phyloP scores from a whole-genome alignment of 2,113 vertebrate genomes.

The Pachypanchax playfairii region DNA sequence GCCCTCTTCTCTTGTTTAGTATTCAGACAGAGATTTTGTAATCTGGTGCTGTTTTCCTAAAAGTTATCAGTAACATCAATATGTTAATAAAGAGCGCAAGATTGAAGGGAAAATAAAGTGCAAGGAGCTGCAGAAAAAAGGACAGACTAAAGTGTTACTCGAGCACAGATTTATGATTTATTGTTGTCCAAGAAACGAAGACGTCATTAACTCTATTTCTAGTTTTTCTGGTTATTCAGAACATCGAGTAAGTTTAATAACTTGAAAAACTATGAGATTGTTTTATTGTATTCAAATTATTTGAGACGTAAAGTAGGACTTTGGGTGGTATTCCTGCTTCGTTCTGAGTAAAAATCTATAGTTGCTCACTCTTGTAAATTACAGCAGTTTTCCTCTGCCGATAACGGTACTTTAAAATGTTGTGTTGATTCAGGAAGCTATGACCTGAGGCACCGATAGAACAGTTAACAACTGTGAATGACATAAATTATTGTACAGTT shows the following conservation, averaged over 20 bases:
- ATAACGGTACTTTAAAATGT: constrained; percentile 55
- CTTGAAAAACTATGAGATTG: not conserved
- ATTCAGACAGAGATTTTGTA: constrained; percentile 69
- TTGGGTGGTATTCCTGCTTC: constrained; percentile 47
- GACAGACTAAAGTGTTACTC: not conserved
- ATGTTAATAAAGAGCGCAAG: constrained; percentile 69
- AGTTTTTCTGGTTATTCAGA: too few relatives aligned
- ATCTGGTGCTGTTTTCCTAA: constrained; percentile 69
- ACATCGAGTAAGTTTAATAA: too few relatives aligned
- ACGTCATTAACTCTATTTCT: too few relatives aligned
- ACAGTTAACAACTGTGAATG: constrained; percentile 40
- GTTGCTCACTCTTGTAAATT: constrained; percentile 65
- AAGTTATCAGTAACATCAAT: constrained; percentile 75
- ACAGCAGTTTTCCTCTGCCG: constrained; percentile 69
- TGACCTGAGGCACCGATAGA: constrained; percentile 46
- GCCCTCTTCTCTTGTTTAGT: constrained; percentile 64
- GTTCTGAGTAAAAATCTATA: constrained; percentile 64
- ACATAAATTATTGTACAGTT: constrained; percentile 58
- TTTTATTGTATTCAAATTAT: constrained; percentile 59
- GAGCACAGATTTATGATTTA: constrained; percentile 22
- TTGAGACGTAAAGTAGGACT: constrained; percentile 53
- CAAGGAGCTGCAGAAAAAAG: constrained; percentile 38
- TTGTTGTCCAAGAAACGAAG: too few relatives aligned
- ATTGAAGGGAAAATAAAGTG: constrained; percentile 43
- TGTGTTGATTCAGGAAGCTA: constrained; percentile 70